These are phyloP conservation scores for Oxycera nigricornis DNA, from an alignment of 2,888 invertebrate species.

Conservation along the genomic window DNA sequence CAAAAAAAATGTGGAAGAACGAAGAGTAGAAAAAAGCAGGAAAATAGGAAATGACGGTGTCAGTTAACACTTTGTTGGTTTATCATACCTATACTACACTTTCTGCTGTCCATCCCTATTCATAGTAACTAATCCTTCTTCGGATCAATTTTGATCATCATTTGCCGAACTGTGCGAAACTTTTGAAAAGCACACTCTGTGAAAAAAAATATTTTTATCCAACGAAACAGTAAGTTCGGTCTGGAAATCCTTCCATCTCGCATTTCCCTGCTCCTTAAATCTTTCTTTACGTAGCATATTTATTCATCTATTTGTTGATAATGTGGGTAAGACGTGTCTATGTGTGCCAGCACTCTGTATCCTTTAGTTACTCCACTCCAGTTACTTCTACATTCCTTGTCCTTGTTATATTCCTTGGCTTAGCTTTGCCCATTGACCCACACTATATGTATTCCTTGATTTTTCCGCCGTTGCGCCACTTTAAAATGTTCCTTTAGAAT, in stretches of 20 bases:
- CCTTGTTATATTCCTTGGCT: background rate
- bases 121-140: background rate
- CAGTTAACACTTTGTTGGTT: background rate
- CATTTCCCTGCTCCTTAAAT: background rate
- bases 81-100: background rate
- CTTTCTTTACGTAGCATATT: background rate
- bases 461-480: conserved; percentile 8
- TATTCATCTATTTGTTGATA: background rate
- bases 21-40: background rate
- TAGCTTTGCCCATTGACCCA: background rate
- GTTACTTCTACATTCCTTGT: background rate
- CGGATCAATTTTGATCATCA: background rate
- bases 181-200: background rate
- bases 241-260: background rate
- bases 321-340: background rate
- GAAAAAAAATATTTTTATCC: background rate
- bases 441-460: background rate
- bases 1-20: background rate
- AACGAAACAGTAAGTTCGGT: background rate
- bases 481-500: conserved; percentile 4
- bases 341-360: background rate
- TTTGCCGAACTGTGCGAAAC: conserved; percentile 23
- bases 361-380: background rate
- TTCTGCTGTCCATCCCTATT: background rate
- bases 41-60: background rate